phyloP scores from a whole-genome alignment of 2,797 vertebrate species.

The Coracias cyanogaster region DNA sequence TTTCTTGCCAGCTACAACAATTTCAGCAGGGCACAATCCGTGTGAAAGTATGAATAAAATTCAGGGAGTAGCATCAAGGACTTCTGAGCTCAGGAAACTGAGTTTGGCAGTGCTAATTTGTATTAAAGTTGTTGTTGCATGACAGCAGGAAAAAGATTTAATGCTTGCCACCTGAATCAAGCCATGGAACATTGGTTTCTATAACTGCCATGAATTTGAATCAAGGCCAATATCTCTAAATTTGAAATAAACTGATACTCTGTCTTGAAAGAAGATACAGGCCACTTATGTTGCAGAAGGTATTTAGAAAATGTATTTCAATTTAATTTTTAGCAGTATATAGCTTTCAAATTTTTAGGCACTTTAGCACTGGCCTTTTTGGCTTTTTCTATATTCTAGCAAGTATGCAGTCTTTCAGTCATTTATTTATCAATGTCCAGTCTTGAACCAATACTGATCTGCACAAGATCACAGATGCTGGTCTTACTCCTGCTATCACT shows the following conservation, averaged over 20 bases:
- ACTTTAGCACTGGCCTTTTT: slow-evolving; percentile 26
- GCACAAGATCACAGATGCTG: slow-evolving; percentile 52
- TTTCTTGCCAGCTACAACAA: slow-evolving; percentile 71
- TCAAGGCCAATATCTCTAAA: slow-evolving; percentile 87
- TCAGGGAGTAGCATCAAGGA: slow-evolving; percentile 82
- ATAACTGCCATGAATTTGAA: slow-evolving; percentile 87
- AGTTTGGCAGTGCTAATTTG: slow-evolving; percentile 88
- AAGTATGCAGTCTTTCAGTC: slow-evolving; percentile 40
- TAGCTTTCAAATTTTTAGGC: slow-evolving; percentile 68
- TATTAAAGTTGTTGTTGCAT: slow-evolving; percentile 89
- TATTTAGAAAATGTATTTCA: slow-evolving; percentile 82
- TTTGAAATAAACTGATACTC: slow-evolving; percentile 86
- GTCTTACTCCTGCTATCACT: slow-evolving; percentile 47
- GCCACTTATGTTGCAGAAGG: slow-evolving; percentile 79
- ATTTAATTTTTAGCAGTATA: slow-evolving; percentile 77
- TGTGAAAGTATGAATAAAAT: slow-evolving; percentile 83
- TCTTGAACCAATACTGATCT: slow-evolving; percentile 62
- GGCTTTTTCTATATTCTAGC: slow-evolving; percentile 42
- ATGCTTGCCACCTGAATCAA: slow-evolving; percentile 88
- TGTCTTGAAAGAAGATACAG: slow-evolving; percentile 82
- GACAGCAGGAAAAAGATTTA: slow-evolving; percentile 88
- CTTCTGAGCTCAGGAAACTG: slow-evolving; percentile 83
- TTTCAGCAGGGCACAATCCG: slow-evolving; percentile 74
- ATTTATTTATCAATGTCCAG: slow-evolving; percentile 65
- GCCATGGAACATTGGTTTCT: slow-evolving; percentile 86